Evolutionary conservation across 2,888 invertebrate species (phyloP).

Genomic region (Digitonthophagus gazella): DNA sequence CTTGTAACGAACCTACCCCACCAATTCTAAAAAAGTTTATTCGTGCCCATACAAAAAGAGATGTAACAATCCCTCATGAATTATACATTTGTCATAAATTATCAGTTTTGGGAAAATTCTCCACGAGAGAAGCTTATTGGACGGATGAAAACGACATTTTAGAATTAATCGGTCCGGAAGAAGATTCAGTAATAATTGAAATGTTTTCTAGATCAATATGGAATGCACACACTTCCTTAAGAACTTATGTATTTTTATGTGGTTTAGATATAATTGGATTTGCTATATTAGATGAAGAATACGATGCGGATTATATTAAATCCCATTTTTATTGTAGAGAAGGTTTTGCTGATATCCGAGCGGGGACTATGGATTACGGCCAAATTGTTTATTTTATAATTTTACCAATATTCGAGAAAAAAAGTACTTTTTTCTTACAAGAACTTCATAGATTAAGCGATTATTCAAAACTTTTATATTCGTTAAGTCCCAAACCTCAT

Average conservation of each 20-base stretch:
- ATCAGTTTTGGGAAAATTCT: not conserved
- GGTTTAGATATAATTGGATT: slow-evolving; percentile 25
- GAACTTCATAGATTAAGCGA: slow-evolving; percentile 20
- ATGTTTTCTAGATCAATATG: slow-evolving; percentile 9
- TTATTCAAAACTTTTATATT: slow-evolving; percentile 13
- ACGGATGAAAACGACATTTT: not conserved
- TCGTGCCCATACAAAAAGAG: slow-evolving; percentile 43
- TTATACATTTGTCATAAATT: slow-evolving; percentile 49
- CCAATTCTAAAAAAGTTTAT: slow-evolving; percentile 59
- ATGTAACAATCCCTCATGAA: slow-evolving; percentile 48
- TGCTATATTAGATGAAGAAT: slow-evolving; percentile 49
- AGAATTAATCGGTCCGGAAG: not conserved
- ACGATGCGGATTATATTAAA: slow-evolving; percentile 19
- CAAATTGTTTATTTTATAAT: slow-evolving; percentile 41
- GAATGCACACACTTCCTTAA: not conserved
- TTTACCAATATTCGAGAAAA: slow-evolving; percentile 56
- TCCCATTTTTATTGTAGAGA: slow-evolving; percentile 20
- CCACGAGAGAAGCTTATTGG: not conserved
- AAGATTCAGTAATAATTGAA: not conserved
- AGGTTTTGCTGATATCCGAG: not conserved
- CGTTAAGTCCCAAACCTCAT: not conserved
- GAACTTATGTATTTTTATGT: slow-evolving; percentile 20
- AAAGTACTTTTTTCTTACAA: slow-evolving; percentile 49
- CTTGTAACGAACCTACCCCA: slow-evolving; percentile 53
- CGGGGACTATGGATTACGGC: not conserved